Base-by-base conservation (phyloP, 2,888 invertebrate genomes). In the Pheosia tremula region DNA sequence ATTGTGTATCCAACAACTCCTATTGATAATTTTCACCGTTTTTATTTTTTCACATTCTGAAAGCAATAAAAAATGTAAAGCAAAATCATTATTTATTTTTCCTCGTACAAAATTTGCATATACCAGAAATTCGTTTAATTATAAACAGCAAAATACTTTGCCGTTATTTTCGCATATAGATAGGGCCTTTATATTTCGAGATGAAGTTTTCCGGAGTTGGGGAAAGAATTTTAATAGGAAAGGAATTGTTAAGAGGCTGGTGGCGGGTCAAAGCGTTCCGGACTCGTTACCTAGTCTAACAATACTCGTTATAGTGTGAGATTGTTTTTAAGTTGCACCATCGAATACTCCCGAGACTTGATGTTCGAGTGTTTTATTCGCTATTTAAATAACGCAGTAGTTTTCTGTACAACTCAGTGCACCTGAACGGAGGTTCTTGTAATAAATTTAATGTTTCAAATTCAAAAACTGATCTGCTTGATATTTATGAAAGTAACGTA, bases 161-260 rank as follows among this genome's bases (percentile, higher is more conserved):
- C 70, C 65, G 55, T 67, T 69, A 70, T 70, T 72, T 74, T 66
- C 66, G 66, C 71, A 71, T 74, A 75, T 69, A 70, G 70, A 78
- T 68, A 72, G 75, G 71, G 64, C 72, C 66, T 76, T 74, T 79
- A 78, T 81, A 79, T 81, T 82, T 82, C 69, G 68, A 77, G 79
- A 80, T 82, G 81, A 85, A 86, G 81, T 86, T 86, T 87, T 78
- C 75, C 76, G 65, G 79, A 85, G 81, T 87, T 83, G 76, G 75
- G 79, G 74, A 81, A 89, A 89, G 87, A 89, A 90, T 91, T 90
- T 90, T 87, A 89, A 90, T 88, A 88, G 87, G 80, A 84, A 83
- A 86, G 84, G 84, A 87, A 87, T 87, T 83, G 83, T 81, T 82
- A 80, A 83, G 82, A 80, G 79, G 75, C 72, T 74, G 78, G 74